phyloP scores from a whole-genome alignment of 2,797 vertebrate species.

The Myotis planiceps region DNA sequence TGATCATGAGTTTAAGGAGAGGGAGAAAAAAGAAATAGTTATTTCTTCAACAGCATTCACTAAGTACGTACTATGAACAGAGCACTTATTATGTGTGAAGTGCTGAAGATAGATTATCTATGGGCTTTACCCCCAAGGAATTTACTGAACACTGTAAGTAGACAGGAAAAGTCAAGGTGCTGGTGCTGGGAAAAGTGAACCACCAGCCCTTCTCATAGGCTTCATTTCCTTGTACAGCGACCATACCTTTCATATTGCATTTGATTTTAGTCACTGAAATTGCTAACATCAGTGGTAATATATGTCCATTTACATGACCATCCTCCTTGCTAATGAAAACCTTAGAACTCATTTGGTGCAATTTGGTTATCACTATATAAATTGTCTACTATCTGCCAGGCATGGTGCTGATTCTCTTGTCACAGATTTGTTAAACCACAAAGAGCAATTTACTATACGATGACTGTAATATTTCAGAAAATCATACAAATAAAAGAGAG shows the following conservation, averaged over 20 bases:
- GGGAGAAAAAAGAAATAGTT: neutral
- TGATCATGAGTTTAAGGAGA: neutral
- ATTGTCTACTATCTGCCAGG: neutral
- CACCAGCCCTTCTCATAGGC: neutral
- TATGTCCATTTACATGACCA: neutral
- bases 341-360: neutral
- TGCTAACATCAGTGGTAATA: neutral
- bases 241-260: neutral
- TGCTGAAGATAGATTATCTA: neutral
- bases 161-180: neutral
- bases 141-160: neutral
- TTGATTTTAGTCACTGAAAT: neutral
- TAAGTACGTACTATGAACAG: neutral
- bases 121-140: neutral
- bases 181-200: neutral
- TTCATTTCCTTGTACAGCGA: neutral
- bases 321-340: neutral
- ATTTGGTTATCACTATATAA: neutral
- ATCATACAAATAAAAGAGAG: neutral
- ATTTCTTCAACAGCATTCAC: neutral
- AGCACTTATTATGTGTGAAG: neutral
- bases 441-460: neutral
- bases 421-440: neutral
- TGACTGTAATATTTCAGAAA: conserved; percentile 3
- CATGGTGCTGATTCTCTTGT: neutral